phyloP scores from a whole-genome alignment of 1,140 invertebrate genomes.

The Chymomyza costata region DNA sequence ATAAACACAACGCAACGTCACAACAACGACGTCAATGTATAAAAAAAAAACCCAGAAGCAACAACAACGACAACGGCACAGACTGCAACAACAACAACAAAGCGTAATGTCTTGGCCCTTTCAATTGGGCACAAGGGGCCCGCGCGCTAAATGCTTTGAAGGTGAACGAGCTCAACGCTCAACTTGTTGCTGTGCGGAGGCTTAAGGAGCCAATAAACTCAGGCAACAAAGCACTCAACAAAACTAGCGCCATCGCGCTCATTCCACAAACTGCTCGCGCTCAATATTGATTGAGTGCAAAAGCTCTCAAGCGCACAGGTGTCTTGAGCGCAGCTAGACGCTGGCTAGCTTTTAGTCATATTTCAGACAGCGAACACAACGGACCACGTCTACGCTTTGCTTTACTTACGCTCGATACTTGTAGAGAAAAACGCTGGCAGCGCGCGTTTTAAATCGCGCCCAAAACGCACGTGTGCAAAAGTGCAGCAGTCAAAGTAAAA shows the following conservation, averaged over 20 bases:
- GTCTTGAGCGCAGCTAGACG: slow-evolving; percentile 14
- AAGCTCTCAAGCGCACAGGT: slow-evolving; percentile 16
- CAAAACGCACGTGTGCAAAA: slow-evolving; percentile 53
- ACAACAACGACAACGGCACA: slow-evolving; percentile 6
- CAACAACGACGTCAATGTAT: slow-evolving; percentile 23
- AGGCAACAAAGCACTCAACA: slow-evolving; percentile 12
- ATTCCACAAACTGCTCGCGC: slow-evolving; percentile 29
- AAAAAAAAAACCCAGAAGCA: slow-evolving; percentile 37
- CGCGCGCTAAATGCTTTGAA: slow-evolving; percentile 30
- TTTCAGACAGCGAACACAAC: slow-evolving; percentile 24
- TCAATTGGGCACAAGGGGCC: slow-evolving; percentile 22
- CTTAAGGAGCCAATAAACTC: slow-evolving; percentile 66
- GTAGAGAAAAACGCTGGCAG: slow-evolving; percentile 2
- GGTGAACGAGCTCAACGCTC: slow-evolving; percentile 48
- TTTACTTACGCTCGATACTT: no score
- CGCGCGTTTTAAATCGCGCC: slow-evolving; percentile 25
- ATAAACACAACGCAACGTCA: slow-evolving; percentile 48
- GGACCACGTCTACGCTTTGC: no score
- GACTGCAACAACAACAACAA: slow-evolving; percentile 14
- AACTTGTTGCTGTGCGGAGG: slow-evolving; percentile 14
- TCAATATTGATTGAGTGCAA: slow-evolving; percentile 13
- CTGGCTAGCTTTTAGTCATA: slow-evolving; percentile 45
- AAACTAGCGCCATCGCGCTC: slow-evolving; percentile 32
- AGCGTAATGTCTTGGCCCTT: slow-evolving; percentile 31
- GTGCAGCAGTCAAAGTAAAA: slow-evolving; percentile 33